Evolutionary conservation across 1,140 invertebrate genomes (phyloP).

Genomic region (Microplitis demolitor): DNA sequence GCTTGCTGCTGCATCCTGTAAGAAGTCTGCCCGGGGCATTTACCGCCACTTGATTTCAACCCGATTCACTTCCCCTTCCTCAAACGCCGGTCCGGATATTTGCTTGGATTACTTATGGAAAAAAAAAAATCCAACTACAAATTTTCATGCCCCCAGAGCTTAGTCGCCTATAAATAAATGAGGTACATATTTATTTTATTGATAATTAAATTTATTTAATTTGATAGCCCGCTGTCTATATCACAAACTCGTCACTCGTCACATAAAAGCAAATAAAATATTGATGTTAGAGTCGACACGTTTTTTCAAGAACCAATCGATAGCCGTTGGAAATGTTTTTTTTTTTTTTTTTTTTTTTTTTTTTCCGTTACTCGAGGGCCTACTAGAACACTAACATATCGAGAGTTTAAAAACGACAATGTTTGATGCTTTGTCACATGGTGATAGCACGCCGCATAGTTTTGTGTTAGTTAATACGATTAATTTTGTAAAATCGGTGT

Average conservation of each 20-base stretch:
- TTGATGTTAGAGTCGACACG: constrained; percentile 7
- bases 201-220: too few species aligned
- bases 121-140: constrained; percentile 33
- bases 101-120: constrained; percentile 42
- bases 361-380: neutral
- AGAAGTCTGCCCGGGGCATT: constrained; percentile 41
- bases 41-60: constrained; percentile 54
- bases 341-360: neutral
- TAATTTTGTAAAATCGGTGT: constrained; percentile 23
- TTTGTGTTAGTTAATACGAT: constrained; percentile 22
- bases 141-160: constrained; percentile 22
- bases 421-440: neutral
- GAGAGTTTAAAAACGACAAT: neutral
- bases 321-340: too few species aligned
- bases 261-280: neutral
- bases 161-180: too few species aligned
- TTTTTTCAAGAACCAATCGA: neutral
- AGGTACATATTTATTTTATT: too few species aligned
- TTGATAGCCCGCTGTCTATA: too few species aligned
- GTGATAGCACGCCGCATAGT: neutral
- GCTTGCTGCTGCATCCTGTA: constrained; percentile 25
- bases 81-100: constrained; percentile 46
- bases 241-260: too few species aligned
- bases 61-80: constrained; percentile 43
- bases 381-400: neutral